Conservation (phyloP, 2,888 invertebrate species). For the Lasioglossum morio region DNA sequence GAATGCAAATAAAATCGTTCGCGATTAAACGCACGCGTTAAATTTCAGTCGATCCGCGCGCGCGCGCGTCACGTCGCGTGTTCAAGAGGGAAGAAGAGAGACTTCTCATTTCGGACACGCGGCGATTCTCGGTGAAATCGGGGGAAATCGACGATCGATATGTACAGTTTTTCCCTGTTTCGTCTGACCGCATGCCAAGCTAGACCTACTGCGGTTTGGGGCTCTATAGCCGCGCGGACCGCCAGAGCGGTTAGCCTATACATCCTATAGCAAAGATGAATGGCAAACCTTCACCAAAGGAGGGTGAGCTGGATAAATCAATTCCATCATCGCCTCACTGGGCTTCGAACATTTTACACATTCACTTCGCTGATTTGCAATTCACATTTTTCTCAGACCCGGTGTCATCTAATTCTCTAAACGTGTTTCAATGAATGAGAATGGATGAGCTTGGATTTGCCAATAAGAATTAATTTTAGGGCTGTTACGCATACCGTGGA, state of each 20-base stretch:
- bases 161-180: background rate
- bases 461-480: too few relatives aligned
- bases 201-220: background rate
- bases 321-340: background rate
- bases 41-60: background rate
- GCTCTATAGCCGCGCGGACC: background rate
- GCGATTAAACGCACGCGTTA: background rate
- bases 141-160: background rate
- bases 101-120: background rate
- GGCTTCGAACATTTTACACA: too few relatives aligned
- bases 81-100: background rate
- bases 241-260: background rate
- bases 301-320: background rate
- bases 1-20: constrained; percentile 1
- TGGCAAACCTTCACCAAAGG: background rate
- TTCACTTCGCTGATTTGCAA: too few relatives aligned
- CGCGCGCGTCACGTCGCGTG: background rate
- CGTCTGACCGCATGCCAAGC: background rate
- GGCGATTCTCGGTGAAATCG: background rate
- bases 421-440: too few relatives aligned
- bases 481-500: too few relatives aligned
- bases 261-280: background rate
- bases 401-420: too few relatives aligned
- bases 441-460: too few relatives aligned
- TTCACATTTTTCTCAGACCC: too few relatives aligned